Conservation (phyloP, 1,140 invertebrate genomes). For the Drosophila pseudoananassae region DNA sequence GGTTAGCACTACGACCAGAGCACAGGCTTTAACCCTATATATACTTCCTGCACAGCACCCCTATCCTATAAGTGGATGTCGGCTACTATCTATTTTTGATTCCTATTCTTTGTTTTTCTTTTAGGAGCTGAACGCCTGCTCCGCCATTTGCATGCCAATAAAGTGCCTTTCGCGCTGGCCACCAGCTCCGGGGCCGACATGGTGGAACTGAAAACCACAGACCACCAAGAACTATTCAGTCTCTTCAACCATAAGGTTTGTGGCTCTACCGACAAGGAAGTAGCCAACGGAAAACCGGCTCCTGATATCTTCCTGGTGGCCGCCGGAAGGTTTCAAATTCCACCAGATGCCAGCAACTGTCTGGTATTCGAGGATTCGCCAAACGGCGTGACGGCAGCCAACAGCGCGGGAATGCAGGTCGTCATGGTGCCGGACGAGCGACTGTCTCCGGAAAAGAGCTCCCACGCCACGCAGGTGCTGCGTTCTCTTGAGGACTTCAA, state of each 20-base stretch:
- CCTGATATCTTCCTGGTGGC: slow-evolving; percentile 97
- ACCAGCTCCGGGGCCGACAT: slow-evolving; percentile 93
- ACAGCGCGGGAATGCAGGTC: slow-evolving; percentile 94
- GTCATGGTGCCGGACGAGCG: slow-evolving; percentile 93
- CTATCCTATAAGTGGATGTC: neutral
- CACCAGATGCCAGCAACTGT: slow-evolving; percentile 90
- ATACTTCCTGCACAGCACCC: slow-evolving; percentile 1
- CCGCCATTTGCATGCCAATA: slow-evolving; percentile 90
- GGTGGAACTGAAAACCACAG: slow-evolving; percentile 91
- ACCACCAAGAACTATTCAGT: slow-evolving; percentile 89
- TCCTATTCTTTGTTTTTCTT: slow-evolving; percentile 1
- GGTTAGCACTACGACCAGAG: slow-evolving; percentile 60
- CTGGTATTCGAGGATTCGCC: slow-evolving; percentile 97
- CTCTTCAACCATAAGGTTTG: slow-evolving; percentile 93
- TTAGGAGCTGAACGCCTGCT: slow-evolving; percentile 93
- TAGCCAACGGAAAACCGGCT: slow-evolving; percentile 95
- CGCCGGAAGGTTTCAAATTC: slow-evolving; percentile 91
- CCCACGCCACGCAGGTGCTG: slow-evolving; percentile 90
- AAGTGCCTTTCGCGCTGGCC: slow-evolving; percentile 94
- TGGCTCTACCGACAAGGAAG: slow-evolving; percentile 94
- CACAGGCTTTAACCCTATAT: slow-evolving; percentile 6
- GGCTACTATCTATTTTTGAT: neutral
- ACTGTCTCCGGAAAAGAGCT: slow-evolving; percentile 86
- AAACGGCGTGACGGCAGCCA: slow-evolving; percentile 92
- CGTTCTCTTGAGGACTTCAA: slow-evolving; percentile 91